Conservation (phyloP, 1,140 invertebrate species). For the Lineus longissimus region DNA sequence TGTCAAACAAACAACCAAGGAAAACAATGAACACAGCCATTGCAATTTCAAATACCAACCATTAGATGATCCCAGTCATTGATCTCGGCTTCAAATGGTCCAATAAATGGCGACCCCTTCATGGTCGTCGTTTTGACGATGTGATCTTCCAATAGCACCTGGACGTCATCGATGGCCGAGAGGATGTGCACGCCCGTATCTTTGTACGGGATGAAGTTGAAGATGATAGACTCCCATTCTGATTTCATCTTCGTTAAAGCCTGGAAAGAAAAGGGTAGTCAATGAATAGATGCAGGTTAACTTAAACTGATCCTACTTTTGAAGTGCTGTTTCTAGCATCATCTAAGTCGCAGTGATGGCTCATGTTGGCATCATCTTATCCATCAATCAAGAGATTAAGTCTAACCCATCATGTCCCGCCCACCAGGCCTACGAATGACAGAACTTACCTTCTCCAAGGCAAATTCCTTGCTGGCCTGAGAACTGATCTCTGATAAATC, state of each 20-base stretch:
- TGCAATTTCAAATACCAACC: constrained; percentile 29
- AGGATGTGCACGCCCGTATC: constrained; percentile 51
- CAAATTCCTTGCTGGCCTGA: constrained; percentile 54
- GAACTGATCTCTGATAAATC: constrained; percentile 48
- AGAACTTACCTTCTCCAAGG: constrained; percentile 49
- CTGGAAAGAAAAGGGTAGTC: constrained; percentile 22
- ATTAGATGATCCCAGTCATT: constrained; percentile 49
- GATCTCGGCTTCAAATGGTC: constrained; percentile 59
- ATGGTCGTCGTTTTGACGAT: constrained; percentile 55
- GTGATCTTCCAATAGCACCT: constrained; percentile 53
- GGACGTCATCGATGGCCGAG: constrained; percentile 51
- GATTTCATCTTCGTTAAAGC: constrained; percentile 51
- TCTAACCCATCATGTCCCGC: no score
- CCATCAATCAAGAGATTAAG: no score
- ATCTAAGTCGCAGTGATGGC: no score
- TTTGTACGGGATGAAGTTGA: constrained; percentile 60
- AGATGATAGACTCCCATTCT: constrained; percentile 50
- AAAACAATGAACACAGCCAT: not conserved
- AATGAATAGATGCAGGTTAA: not conserved
- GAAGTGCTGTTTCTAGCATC: no score
- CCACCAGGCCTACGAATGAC: no score
- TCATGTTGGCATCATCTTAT: no score
- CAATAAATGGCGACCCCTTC: constrained; percentile 54
- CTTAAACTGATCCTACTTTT: not conserved
- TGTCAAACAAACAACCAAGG: not conserved